phyloP scores from a whole-genome alignment of 2,113 vertebrate species.

The Cervus canadensis region DNA sequence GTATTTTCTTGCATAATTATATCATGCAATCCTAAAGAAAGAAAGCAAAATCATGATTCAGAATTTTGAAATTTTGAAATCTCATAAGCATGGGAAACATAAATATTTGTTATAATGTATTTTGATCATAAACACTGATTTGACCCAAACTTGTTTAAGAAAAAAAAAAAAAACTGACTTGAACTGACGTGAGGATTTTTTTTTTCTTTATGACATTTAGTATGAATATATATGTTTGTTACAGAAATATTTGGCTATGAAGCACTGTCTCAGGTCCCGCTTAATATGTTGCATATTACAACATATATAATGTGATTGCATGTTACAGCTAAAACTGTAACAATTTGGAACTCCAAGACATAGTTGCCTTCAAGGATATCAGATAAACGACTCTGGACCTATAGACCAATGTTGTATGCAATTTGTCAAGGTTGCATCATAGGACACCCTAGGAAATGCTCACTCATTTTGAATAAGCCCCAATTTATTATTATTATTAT shows the following conservation, averaged over 20 bases:
- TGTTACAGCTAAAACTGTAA: neutral
- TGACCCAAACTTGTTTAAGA: neutral
- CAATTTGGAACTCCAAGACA: neutral
- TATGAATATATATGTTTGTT: neutral
- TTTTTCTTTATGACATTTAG: neutral
- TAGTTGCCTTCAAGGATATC: neutral
- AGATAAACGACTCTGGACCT: neutral
- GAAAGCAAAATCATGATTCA: neutral
- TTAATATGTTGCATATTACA: neutral
- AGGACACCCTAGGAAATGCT: neutral
- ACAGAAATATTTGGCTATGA: neutral
- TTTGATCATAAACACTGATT: neutral
- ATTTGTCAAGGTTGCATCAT: neutral
- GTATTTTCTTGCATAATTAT: neutral
- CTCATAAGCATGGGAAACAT: neutral
- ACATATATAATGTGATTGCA: no score
- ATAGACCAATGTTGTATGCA: neutral
- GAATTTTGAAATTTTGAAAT: neutral
- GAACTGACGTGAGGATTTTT: neutral
- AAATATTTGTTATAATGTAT: neutral
- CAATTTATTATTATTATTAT: neutral
- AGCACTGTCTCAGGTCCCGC: accelerated
- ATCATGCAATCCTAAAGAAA: neutral
- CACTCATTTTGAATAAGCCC: neutral
- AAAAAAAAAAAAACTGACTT: neutral